Base-by-base conservation (phyloP, 2,888 invertebrate genomes). In the Amblyteles armatorius region DNA sequence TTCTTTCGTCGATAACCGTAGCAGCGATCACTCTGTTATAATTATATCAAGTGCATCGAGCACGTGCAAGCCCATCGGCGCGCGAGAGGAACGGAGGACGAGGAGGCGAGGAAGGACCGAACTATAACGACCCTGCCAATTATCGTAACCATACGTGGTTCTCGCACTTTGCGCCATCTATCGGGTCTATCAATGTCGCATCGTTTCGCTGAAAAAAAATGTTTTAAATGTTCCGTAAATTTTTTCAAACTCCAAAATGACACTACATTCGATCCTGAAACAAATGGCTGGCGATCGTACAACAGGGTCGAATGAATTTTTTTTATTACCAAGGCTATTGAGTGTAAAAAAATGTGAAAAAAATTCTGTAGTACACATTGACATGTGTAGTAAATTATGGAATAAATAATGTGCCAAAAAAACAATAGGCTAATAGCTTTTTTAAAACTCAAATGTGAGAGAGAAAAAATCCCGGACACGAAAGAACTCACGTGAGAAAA, bases 21-120 rank as follows among this genome's bases (percentile, higher is more conserved):
- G 68, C n/a, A 50, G 69, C 76, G 81, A 82, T 82, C 74, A 60
- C 48, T 36, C 60, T 60, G 81, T 82, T 76, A 69, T 76, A 82
- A 82, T 82, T 82, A 74, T 57, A 81, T 81, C 74, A 67, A 81
- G 74, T 74, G 26, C 76, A 68, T 22, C 68, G 44, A 69, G 69
- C 74, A 81, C 81, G 74, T 81, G 81, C 50, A 52, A 60, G 67
- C 57, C 65, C 73, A 81, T 81, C 80, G 60, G 57, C 67, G 48
- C 44, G 55, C 55, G 73, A 80, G 68, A 57, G 72, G 40, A 71
- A 76, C 33, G 22, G 52, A 60, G 65, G n/a, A 40, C 26, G 78
- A 44, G 19, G 50, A 52, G 55, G 63, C 22, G 50, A 63, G 16
- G 65, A 26, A 48, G 29, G 60, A 26, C 29, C 60, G 48, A 19